Evolutionary conservation across 2,113 vertebrate species (phyloP).

Genomic region (Otocyon megalotis): DNA sequence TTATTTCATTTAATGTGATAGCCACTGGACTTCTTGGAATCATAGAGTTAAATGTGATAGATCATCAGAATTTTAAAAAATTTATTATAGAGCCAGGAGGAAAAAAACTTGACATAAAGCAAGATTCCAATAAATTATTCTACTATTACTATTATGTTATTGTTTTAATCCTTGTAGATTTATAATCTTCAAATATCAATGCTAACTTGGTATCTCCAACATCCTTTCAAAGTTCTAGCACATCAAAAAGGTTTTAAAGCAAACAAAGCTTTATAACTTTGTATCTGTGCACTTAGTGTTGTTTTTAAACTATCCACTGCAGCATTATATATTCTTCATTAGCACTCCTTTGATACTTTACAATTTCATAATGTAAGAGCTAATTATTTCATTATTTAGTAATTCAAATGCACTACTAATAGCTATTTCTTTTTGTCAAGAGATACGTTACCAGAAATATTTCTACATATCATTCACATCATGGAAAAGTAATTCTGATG

Average conservation of each 20-base stretch:
- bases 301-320: not conserved
- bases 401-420: slow-evolving; percentile 20
- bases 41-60: not conserved
- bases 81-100: not conserved
- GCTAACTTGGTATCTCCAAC: slow-evolving; percentile 9
- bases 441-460: slow-evolving; percentile 33
- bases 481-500: slow-evolving; percentile 25
- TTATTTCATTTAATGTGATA: slow-evolving; percentile 1
- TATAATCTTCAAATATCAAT: not conserved
- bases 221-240: not conserved
- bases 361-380: slow-evolving; percentile 5
- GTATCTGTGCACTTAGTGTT: not conserved
- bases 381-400: slow-evolving; percentile 42
- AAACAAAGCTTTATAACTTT: slow-evolving; percentile 1
- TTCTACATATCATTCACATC: slow-evolving; percentile 15
- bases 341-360: not conserved
- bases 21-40: not conserved
- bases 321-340: not conserved
- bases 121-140: slow-evolving; percentile 6
- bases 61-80: not conserved
- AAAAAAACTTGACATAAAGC: not conserved
- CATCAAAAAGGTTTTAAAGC: not conserved
- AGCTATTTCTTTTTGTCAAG: not conserved
- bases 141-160: not conserved
- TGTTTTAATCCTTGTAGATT: not conserved